Evolutionary conservation across 2,113 vertebrate species (phyloP), one percentile per base, ranked within the genome.

Genomic region (Nibea coibor): DNA sequence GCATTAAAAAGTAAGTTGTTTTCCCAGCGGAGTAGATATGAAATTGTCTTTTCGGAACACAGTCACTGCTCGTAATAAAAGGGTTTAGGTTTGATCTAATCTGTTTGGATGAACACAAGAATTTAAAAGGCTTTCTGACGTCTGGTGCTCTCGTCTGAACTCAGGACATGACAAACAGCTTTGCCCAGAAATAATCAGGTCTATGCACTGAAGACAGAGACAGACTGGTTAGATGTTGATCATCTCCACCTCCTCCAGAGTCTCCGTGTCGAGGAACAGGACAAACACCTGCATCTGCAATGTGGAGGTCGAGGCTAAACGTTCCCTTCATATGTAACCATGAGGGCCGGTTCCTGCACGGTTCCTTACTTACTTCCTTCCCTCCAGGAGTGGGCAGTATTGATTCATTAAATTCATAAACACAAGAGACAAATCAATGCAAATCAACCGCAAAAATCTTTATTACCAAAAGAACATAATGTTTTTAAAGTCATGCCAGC

Each of bases 121-220:
- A 39, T 5, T 66, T 12, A 35, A 71, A 57, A 45, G n/a, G 53
- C 61, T 82, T 45, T 70, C 14, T 81, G 28, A 26, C 51, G 20
- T 48, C 45, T 53, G 28, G 3, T 28, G 48, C 19, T 58, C 70
- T 28, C 3, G 10, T 48, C 10, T 71, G 70, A 81, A 45, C 64
- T 4, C 7, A 35, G 20, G 31, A 0, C 43, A 14, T 57, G 64
- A 73, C 67, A 74, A 51, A 45, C 65, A 9, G 69, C 68, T 57
- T 63, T 43, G 24, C 7, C 66, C 45, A 39, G 54, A 26, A 85
- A 67, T 75, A 78, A 81, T 78, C 77, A 6, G 20, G 58, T 78
- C 50, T 26, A n/a, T 50, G 16, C 43, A 10, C 31, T 75, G 50
- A 61, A 53, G 31, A 35, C 31, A 20, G 0, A 63, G 16, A 53